Evolutionary conservation across 2,888 invertebrate species (phyloP).

Genomic region (Phymatocera aterrima): DNA sequence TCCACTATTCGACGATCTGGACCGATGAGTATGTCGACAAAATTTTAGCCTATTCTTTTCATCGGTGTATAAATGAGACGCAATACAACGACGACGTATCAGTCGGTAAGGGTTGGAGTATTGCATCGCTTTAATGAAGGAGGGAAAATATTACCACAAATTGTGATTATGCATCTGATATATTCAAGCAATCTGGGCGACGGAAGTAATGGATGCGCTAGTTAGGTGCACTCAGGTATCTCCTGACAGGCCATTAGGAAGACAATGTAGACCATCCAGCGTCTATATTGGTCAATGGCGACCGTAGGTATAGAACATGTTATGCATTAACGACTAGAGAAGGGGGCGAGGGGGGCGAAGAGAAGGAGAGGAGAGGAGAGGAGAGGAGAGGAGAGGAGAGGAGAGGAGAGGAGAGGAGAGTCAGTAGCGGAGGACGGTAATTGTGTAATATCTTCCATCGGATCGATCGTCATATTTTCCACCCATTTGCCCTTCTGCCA

Average conservation of each 20-base stretch:
- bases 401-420: too few relatives aligned
- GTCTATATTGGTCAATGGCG: constrained; percentile 32
- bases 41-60: too few relatives aligned
- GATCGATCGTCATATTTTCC: constrained; percentile 36
- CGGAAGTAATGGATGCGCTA: constrained; percentile 37
- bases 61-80: too few relatives aligned
- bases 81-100: too few relatives aligned
- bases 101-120: too few relatives aligned
- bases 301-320: not conserved
- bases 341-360: too few relatives aligned
- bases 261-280: constrained; percentile 30
- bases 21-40: too few relatives aligned
- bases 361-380: too few relatives aligned
- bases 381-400: too few relatives aligned
- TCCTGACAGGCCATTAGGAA: constrained; percentile 44
- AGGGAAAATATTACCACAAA: constrained; percentile 2
- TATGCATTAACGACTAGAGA: constrained; percentile 32
- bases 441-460: constrained; percentile 28
- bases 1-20: too few relatives aligned
- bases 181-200: constrained; percentile 1
- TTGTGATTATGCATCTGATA: not conserved
- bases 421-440: not conserved
- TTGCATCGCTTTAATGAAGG: too few relatives aligned
- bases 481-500: not conserved
- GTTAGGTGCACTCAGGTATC: constrained; percentile 42